Conservation (phyloP, 2,888 invertebrate genomes). For the Chaetogeoica ovagalla region DNA sequence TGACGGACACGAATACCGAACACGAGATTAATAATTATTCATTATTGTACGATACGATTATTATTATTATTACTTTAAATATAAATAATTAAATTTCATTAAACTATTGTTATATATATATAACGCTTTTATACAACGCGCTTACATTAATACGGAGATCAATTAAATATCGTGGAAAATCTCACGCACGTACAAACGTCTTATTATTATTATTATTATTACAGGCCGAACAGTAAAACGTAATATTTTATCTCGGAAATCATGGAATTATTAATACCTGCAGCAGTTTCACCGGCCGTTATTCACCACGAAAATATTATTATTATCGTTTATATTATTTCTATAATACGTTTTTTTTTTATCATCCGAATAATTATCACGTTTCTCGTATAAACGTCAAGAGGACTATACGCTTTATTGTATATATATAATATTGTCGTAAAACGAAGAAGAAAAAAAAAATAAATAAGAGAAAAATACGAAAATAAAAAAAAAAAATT, state of each 20-base stretch:
- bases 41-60: too few relatives aligned
- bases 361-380: constrained; percentile 3
- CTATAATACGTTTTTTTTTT: background rate
- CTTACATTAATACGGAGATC: background rate
- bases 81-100: too few relatives aligned
- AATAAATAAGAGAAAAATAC: background rate
- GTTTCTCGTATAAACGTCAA: background rate
- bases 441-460: background rate
- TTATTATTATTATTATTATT: too few relatives aligned
- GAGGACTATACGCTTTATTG: background rate
- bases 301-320: background rate
- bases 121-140: too few relatives aligned
- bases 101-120: too few relatives aligned
- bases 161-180: background rate
- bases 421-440: too few relatives aligned
- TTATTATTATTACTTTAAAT: too few relatives aligned
- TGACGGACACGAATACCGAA: too few relatives aligned
- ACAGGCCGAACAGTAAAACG: too few relatives aligned
- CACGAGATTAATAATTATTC: too few relatives aligned
- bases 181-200: background rate
- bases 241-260: background rate
- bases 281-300: background rate
- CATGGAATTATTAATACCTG: constrained; percentile 7
- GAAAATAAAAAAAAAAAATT: too few relatives aligned
- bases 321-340: too few relatives aligned